phyloP scores from a whole-genome alignment of 2,113 vertebrate species.

The Eonycteris spelaea region DNA sequence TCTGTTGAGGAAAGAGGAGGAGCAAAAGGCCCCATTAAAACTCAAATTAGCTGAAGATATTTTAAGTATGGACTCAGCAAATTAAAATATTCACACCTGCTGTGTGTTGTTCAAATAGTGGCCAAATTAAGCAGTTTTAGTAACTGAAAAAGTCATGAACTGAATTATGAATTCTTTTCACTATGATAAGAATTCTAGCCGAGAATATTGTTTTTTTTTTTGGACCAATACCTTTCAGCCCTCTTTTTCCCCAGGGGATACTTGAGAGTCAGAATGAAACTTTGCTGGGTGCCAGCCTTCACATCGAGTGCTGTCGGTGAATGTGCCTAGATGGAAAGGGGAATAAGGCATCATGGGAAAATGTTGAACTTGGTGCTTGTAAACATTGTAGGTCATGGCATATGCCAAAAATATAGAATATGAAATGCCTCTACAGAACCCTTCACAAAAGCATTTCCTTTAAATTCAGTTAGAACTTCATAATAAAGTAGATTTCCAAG shows the following conservation, averaged over 20 bases:
- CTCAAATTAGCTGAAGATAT: background rate
- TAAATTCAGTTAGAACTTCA: background rate
- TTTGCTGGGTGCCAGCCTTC: background rate
- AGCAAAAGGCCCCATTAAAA: background rate
- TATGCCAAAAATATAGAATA: background rate
- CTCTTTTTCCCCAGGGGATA: background rate
- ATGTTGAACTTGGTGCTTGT: background rate
- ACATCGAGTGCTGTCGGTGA: background rate
- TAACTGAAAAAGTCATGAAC: background rate
- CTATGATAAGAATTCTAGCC: background rate
- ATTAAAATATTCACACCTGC: background rate
- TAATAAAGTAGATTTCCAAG: background rate
- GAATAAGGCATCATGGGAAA: background rate
- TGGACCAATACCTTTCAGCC: background rate
- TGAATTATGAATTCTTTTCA: slow-evolving; percentile 10
- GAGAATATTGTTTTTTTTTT: background rate
- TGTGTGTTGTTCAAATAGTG: background rate
- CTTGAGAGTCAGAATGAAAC: background rate
- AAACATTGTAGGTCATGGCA: background rate
- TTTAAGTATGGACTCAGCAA: background rate
- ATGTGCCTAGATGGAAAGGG: background rate
- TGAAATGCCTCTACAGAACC: background rate
- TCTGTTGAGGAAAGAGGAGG: background rate
- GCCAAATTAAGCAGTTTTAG: background rate
- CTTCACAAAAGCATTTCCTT: background rate